Percentiles rank a stretch among this genome's conserved stretches.
Evolutionary conservation across 2,797 vertebrate genomes (phyloP).

Genomic region (Oryzias dopingdopingensis): DNA sequence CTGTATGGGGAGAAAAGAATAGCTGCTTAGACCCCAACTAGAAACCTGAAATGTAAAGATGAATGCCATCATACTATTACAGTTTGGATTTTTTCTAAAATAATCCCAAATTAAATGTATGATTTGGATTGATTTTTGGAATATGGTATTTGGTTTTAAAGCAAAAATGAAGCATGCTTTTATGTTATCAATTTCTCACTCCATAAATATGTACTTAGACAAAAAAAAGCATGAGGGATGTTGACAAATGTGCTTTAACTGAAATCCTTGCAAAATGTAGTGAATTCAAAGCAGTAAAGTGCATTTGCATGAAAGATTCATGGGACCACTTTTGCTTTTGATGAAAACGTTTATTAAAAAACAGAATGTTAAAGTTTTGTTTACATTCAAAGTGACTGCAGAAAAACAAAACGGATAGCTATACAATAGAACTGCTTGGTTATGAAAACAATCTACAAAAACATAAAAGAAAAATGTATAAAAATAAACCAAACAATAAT

Average conservation of each 20-base stretch:
- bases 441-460: constrained; percentile 57
- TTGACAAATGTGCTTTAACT: too few relatives aligned
- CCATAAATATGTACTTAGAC: constrained; percentile 40
- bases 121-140: too few relatives aligned
- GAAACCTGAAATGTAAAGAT: constrained; percentile 13
- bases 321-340: constrained; percentile 76
- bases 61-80: neutral
- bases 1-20: constrained; percentile 86
- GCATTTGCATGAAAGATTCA: constrained; percentile 79
- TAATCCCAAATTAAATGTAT: too few relatives aligned
- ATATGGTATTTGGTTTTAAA: too few relatives aligned
- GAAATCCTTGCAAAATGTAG: too few relatives aligned
- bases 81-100: too few relatives aligned
- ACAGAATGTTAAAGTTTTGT: constrained; percentile 61
- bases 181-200: too few relatives aligned
- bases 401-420: constrained; percentile 39
- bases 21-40: constrained; percentile 69
- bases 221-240: too few relatives aligned
- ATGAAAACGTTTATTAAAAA: constrained; percentile 84
- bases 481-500: constrained; percentile 49
- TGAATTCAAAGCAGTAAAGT: too few relatives aligned
- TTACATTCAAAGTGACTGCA: constrained; percentile 55
- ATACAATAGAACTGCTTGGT: constrained; percentile 59
- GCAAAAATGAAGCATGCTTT: constrained; percentile 18
- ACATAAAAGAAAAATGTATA: constrained; percentile 28